Evolutionary conservation across 2,797 vertebrate genomes (phyloP).

Genomic region (Rhynchotus rufescens): DNA sequence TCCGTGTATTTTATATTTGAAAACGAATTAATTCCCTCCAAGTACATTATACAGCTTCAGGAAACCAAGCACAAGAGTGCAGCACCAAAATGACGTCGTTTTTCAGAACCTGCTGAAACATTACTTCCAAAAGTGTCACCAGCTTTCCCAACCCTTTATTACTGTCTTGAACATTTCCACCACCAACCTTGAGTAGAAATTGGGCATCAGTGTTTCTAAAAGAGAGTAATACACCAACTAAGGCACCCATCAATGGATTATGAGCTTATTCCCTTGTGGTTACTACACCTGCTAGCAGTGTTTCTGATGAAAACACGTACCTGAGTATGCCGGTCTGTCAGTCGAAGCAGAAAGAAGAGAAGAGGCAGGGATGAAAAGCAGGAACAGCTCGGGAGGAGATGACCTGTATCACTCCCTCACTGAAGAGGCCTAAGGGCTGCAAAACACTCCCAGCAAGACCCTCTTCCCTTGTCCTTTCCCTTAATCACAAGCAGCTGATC

Average conservation of each 20-base stretch:
- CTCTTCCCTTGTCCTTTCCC: neutral
- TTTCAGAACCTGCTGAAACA: neutral
- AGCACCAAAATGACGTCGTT: neutral
- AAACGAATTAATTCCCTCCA: neutral
- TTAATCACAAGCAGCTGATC: neutral
- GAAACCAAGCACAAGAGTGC: neutral
- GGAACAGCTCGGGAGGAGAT: neutral
- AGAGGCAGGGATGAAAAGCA: neutral
- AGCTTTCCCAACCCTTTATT: neutral
- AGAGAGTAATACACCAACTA: neutral
- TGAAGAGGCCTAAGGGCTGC: neutral
- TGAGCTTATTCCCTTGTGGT: neutral
- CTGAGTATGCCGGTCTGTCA: neutral
- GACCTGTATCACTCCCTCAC: neutral
- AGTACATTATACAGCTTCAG: neutral
- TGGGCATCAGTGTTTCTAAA: neutral
- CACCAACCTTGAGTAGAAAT: neutral
- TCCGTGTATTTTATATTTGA: neutral
- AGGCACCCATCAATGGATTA: no score
- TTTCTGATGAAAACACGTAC: neutral
- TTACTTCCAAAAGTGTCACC: neutral
- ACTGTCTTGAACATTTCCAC: neutral
- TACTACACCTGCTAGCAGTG: neutral
- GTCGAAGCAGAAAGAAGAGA: neutral
- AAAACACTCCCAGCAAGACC: fast-evolving